Evolutionary conservation across 2,888 invertebrate genomes (phyloP), one percentile per base, ranked within the genome.

Genomic region (Busseola fusca): DNA sequence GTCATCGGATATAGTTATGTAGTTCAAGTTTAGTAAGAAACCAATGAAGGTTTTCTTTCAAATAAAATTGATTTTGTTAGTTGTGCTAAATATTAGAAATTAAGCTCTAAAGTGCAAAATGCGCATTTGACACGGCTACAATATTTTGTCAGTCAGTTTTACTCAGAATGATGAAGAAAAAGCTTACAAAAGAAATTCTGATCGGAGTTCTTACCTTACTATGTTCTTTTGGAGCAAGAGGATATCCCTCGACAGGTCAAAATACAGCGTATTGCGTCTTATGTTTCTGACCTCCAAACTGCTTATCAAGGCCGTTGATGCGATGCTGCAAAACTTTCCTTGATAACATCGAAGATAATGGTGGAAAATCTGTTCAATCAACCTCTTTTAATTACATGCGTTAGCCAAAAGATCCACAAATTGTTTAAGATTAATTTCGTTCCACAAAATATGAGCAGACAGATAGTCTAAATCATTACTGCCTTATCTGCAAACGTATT

Each of bases 401-500:
- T 54, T 18, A 54, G 18, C 27, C 16, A 54, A 1, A 27, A 54
- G 18, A 54, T 18, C 27, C 9, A 54, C 3, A 9, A 18, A 40
- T 18, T 16, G 3, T n/a, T n/a, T 12, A n/a, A 16, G 14, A 34
- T 50, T n/a, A 16, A 27, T 21, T 3, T 21, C 16, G 1, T 37
- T 25, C 1, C 6, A 14, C 27, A 37, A 21, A 67, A 21, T 34
- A n/a, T 25, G 21, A 37, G 2, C 25, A 21, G 16, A 2, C 6
- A 9, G n/a, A 27, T n/a, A n/a, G n/a, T 27, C 27, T 30, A 10
- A 27, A 50, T 40, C 72, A 72, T 48, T 27, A 58, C 42, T 30
- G 4, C 12, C 42, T 25, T 58, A 30, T 45, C 68, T 45, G 34
- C 66, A 66, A 42, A 74, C 18, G 7, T 27, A n/a, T 68, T 69